A percentile compares a stretch with the other conserved stretches of the same genome.
Evolutionary conservation across 2,888 invertebrate genomes (phyloP).

Genomic region (Kuschelorhynchus macadamiae): DNA sequence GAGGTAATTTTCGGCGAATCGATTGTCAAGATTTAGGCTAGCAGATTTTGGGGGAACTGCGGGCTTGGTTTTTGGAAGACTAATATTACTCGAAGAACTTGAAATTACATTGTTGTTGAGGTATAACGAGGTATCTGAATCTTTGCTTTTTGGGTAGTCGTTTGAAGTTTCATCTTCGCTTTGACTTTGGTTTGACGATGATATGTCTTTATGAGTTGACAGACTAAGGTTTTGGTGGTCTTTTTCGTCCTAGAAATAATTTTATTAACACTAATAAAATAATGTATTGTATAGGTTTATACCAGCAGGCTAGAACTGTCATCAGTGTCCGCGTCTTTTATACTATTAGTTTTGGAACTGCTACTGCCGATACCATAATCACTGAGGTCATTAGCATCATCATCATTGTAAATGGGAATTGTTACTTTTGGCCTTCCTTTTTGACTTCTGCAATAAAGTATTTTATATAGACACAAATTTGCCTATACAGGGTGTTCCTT

Average conservation of each 20-base stretch:
- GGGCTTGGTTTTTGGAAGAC: constrained; percentile 45
- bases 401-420: constrained; percentile 82
- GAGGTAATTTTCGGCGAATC: constrained; percentile 64
- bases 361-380: constrained; percentile 80
- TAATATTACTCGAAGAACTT: constrained; percentile 47
- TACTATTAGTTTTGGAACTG: constrained; percentile 64
- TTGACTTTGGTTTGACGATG: constrained; percentile 64
- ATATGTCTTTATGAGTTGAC: constrained; percentile 60
- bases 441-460: constrained; percentile 63
- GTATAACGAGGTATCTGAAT: constrained; percentile 57
- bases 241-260: constrained; percentile 61
- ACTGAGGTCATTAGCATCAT: constrained; percentile 87
- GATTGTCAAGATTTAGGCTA: constrained; percentile 39
- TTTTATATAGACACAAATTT: too few relatives aligned
- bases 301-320: constrained; percentile 61
- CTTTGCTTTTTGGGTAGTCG: constrained; percentile 42
- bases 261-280: constrained; percentile 15
- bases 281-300: constrained; percentile 35
- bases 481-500: too few relatives aligned
- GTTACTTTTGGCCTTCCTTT: constrained; percentile 74
- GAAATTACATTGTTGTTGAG: constrained; percentile 74
- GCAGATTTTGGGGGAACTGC: constrained; percentile 45
- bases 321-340: constrained; percentile 66
- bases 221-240: constrained; percentile 57
- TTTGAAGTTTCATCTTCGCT: constrained; percentile 61